phyloP scores from a whole-genome alignment of 2,888 invertebrate species.

The Napeogenes sylphis region DNA sequence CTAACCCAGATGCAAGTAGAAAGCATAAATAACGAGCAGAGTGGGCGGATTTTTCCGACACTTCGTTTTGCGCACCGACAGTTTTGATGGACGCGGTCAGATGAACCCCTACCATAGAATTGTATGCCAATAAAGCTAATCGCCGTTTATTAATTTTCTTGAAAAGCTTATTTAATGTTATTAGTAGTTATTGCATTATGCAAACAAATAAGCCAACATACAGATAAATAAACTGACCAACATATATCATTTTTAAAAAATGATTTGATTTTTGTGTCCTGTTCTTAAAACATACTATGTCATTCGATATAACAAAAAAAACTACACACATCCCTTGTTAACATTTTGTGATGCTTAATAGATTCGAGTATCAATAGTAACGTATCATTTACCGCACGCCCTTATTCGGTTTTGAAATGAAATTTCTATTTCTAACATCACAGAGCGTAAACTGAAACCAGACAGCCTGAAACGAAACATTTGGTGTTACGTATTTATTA shows the following conservation, averaged over 20 bases:
- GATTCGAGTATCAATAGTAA: constrained; percentile 26
- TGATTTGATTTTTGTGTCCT: too few relatives aligned
- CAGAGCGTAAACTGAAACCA: constrained; percentile 31
- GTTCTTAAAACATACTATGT: too few relatives aligned
- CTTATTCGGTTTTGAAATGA: constrained; percentile 33
- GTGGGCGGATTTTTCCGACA: constrained; percentile 26
- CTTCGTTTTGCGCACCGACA: constrained; percentile 27
- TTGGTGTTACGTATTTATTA: constrained; percentile 15
- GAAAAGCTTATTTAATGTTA: too few relatives aligned
- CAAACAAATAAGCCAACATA: too few relatives aligned
- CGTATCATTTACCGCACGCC: constrained; percentile 20
- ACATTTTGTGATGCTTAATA: too few relatives aligned
- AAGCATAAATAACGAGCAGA: constrained; percentile 19
- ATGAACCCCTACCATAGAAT: constrained; percentile 19
- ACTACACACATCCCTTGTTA: too few relatives aligned
- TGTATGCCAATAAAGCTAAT: not conserved
- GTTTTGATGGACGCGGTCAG: constrained; percentile 24
- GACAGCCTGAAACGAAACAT: constrained; percentile 16
- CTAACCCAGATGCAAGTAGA: constrained; percentile 11
- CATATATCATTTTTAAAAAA: too few relatives aligned
- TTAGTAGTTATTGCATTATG: too few relatives aligned
- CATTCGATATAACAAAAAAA: too few relatives aligned
- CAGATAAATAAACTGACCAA: too few relatives aligned
- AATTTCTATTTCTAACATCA: constrained; percentile 32
- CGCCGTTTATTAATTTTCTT: too few relatives aligned